phyloP scores from a whole-genome alignment of 2,113 vertebrate genomes.

The mouse (Mus musculus) region DNA sequence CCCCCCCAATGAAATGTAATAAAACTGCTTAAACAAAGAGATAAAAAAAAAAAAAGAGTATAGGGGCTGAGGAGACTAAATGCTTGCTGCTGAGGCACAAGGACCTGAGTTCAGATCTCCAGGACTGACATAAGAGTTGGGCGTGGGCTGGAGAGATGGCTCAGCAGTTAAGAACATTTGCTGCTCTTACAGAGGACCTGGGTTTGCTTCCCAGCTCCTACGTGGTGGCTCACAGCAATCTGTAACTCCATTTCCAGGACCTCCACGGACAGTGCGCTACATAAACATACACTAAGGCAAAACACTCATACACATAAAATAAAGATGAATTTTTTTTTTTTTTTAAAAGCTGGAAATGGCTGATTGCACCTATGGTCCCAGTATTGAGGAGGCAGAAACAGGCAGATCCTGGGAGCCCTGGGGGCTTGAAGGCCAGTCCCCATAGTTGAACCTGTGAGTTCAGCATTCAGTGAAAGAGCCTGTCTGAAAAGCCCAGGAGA shows the following conservation, averaged over 20 bases:
- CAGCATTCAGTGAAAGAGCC: neutral
- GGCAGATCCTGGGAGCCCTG: neutral
- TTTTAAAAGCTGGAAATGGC: neutral
- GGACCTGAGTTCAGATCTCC: neutral
- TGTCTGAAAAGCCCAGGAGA: neutral
- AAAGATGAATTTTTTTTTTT: neutral
- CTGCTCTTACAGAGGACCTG: neutral
- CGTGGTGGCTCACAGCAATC: neutral
- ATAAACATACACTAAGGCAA: neutral
- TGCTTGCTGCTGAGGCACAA: neutral
- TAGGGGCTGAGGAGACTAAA: neutral
- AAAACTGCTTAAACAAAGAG: neutral
- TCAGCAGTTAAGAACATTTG: neutral
- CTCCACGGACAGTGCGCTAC: neutral
- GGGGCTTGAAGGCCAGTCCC: neutral
- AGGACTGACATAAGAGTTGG: neutral
- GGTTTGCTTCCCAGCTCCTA: neutral
- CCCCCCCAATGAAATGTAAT: neutral
- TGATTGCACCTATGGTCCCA: neutral
- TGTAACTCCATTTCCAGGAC: neutral
- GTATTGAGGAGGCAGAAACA: neutral
- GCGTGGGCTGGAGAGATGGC: neutral
- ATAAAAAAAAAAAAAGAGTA: neutral
- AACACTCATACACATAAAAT: neutral
- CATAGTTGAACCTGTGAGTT: neutral